These are phyloP conservation scores for Panzeria rudis DNA, from an alignment of 2,888 invertebrate genomes.

Conservation along the genomic window DNA sequence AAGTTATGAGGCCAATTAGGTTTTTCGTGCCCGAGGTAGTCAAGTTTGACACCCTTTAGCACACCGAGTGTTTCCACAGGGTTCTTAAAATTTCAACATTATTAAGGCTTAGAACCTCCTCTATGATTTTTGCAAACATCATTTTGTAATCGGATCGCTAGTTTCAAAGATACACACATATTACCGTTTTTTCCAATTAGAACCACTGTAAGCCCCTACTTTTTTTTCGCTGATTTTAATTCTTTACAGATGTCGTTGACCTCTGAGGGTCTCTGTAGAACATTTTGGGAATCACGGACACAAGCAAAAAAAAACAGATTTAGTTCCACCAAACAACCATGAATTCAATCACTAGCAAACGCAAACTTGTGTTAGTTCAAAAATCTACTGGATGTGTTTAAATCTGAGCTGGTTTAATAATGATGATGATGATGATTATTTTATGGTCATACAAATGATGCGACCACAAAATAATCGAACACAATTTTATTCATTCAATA, in stretches of 20 bases:
- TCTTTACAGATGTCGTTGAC: background rate
- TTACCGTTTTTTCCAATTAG: too few species aligned
- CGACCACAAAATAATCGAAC: conserved; percentile 58
- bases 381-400: background rate
- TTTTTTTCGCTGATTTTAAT: background rate
- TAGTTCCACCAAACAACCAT: conserved; percentile 8
- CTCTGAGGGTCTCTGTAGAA: background rate
- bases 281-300: background rate
- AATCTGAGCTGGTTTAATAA: background rate
- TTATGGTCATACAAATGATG: conserved; percentile 68
- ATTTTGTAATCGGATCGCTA: too few species aligned
- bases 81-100: too few species aligned
- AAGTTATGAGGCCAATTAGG: too few species aligned
- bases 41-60: too few species aligned
- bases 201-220: background rate
- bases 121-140: too few species aligned
- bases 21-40: too few species aligned
- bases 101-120: too few species aligned
- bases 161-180: too few species aligned
- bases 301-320: background rate
- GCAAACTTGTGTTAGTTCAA: background rate
- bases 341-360: background rate
- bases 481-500: conserved; percentile 38
- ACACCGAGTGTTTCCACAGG: too few species aligned
- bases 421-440: conserved; percentile 39